A percentile compares a stretch with the other conserved stretches of the same genome.
Evolutionary conservation across 2,888 invertebrate genomes (phyloP).

Genomic region (Catonia carolina): DNA sequence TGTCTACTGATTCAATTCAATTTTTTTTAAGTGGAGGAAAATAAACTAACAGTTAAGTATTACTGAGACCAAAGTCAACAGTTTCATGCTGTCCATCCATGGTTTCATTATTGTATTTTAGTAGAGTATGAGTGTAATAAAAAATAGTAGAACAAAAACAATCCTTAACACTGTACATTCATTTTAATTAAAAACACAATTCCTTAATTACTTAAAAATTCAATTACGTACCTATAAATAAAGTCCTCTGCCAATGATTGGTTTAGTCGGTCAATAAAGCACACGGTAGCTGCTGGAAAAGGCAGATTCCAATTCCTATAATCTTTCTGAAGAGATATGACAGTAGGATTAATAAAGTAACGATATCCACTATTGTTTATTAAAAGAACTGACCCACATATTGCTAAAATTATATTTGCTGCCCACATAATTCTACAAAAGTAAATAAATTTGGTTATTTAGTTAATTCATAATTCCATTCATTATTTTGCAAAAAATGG

Average conservation of each 20-base stretch:
- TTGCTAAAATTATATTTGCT: conserved; percentile 27
- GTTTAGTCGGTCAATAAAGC: conserved; percentile 42
- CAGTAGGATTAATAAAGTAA: conserved; percentile 55
- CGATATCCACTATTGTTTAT: conserved; percentile 50
- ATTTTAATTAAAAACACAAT: no score
- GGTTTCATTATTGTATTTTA: no score
- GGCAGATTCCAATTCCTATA: conserved; percentile 54
- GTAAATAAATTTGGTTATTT: not conserved
- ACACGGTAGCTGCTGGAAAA: conserved; percentile 53
- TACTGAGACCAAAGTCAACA: no score
- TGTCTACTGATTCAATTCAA: no score
- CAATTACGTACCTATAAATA: conserved; percentile 39
- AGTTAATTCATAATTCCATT: no score
- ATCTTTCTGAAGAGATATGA: conserved; percentile 57
- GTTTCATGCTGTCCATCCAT: no score
- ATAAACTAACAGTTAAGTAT: no score
- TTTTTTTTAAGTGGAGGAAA: no score
- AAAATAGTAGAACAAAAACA: no score
- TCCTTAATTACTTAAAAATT: no score
- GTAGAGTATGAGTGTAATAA: no score
- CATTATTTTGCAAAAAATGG: not conserved
- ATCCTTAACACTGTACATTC: no score
- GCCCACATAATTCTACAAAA: conserved; percentile 33
- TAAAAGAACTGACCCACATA: conserved; percentile 36
- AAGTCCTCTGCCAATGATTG: conserved; percentile 38